These are phyloP conservation scores for Alexandromys fortis DNA, from an alignment of 2,113 vertebrate species.

Conservation along the genomic window DNA sequence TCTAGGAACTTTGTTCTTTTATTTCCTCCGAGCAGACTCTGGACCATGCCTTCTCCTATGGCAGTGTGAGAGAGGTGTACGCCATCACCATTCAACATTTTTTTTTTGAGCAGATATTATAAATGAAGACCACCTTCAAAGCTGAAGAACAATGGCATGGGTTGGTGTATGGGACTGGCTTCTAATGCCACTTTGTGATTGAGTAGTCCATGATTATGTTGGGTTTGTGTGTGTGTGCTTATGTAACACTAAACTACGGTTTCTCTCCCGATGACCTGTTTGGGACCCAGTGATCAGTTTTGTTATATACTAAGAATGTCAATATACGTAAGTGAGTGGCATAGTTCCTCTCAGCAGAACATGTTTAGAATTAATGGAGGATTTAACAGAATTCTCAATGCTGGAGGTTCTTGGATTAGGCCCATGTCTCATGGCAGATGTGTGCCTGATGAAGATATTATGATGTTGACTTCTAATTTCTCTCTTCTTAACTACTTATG, in stretches of 20 bases:
- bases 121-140: not conserved
- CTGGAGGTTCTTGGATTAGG: constrained; percentile 29
- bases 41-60: not conserved
- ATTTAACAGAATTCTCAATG: constrained; percentile 45
- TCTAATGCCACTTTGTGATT: constrained; percentile 47
- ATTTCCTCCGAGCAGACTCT: not conserved
- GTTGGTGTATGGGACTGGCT: not conserved
- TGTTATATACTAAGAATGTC: constrained; percentile 37
- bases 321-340: not conserved
- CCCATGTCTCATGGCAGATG: constrained; percentile 44
- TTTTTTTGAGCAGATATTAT: not conserved
- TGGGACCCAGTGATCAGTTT: not conserved
- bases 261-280: constrained; percentile 19
- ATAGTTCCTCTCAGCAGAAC: constrained; percentile 53
- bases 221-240: not conserved
- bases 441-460: constrained; percentile 36
- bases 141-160: not conserved
- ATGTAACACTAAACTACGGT: not conserved
- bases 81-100: constrained; percentile 9
- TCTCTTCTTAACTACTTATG: constrained; percentile 56
- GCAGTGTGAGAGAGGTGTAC: not conserved
- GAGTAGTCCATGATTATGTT: constrained; percentile 5
- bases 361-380: constrained; percentile 24
- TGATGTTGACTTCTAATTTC: constrained; percentile 42
- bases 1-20: not conserved